These are phyloP conservation scores for Ptyas mucosa DNA, from an alignment of 2,113 vertebrate species.

Conservation along the genomic window DNA sequence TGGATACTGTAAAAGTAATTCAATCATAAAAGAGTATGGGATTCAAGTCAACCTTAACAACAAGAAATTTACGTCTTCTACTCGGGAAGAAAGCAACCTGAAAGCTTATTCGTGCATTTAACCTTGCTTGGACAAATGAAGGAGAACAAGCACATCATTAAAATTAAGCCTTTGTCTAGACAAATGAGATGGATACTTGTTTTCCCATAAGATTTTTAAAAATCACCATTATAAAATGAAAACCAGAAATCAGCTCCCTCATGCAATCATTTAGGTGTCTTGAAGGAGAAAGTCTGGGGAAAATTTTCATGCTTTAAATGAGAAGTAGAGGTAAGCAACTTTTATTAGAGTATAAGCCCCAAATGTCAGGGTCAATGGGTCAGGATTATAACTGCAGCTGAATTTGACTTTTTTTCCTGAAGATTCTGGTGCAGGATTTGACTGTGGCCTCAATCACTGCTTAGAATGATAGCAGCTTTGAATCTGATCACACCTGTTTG, in stretches of 20 bases:
- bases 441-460: too few species aligned
- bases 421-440: too few species aligned
- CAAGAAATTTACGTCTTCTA: neutral
- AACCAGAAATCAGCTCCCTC: neutral
- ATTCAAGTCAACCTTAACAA: slow-evolving; percentile 4
- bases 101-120: neutral
- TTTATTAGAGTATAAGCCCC: neutral
- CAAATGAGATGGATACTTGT: neutral
- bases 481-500: too few species aligned
- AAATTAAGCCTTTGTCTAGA: neutral
- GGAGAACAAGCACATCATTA: neutral
- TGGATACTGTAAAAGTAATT: neutral
- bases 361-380: neutral
- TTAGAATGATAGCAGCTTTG: too few species aligned
- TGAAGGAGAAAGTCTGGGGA: neutral
- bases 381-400: too few species aligned
- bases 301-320: neutral
- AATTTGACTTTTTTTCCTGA: too few species aligned
- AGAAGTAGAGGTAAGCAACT: neutral
- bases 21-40: slow-evolving; percentile 4
- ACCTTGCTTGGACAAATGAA: slow-evolving; percentile 11
- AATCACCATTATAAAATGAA: neutral
- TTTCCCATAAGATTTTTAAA: neutral
- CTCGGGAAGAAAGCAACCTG: neutral
- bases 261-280: neutral